A percentile compares a stretch with the other conserved stretches of the same genome.
phyloP scores from a whole-genome alignment of 1,140 invertebrate species.

The Eupeodes corollae region DNA sequence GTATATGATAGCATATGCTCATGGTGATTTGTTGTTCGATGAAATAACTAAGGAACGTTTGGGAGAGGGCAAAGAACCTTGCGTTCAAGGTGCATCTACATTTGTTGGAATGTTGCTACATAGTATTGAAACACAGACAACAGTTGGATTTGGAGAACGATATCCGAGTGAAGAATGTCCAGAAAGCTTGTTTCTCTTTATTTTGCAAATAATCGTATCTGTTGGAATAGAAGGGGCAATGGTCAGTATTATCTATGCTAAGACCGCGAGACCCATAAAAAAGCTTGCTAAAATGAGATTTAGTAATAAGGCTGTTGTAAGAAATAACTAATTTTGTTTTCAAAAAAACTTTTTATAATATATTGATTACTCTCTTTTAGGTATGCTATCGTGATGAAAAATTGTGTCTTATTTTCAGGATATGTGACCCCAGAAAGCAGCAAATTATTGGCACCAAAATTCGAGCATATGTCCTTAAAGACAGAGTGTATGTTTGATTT shows the following conservation, averaged over 20 bases:
- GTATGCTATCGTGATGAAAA: constrained; percentile 48
- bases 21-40: constrained; percentile 39
- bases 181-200: constrained; percentile 64
- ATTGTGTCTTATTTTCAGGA: constrained; percentile 48
- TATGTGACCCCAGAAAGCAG: constrained; percentile 46
- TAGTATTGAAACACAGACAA: constrained; percentile 49
- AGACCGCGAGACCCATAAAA: constrained; percentile 44
- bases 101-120: constrained; percentile 48
- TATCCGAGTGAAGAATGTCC: constrained; percentile 76
- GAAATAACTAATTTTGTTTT: constrained; percentile 6
- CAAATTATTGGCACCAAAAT: constrained; percentile 47
- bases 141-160: constrained; percentile 59
- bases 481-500: constrained; percentile 22
- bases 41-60: constrained; percentile 20
- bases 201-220: constrained; percentile 46
- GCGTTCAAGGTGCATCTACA: constrained; percentile 40
- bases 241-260: constrained; percentile 48
- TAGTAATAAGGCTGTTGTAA: constrained; percentile 48
- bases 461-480: constrained; percentile 44
- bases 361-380: constrained; percentile 19
- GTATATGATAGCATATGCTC: constrained; percentile 41
- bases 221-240: constrained; percentile 45
- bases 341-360: not conserved
- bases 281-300: constrained; percentile 44
- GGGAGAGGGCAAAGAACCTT: constrained; percentile 29